Evolutionary conservation across 2,888 invertebrate genomes (phyloP), one percentile per base, ranked within the genome.

Genomic region (Melieria omissa): DNA sequence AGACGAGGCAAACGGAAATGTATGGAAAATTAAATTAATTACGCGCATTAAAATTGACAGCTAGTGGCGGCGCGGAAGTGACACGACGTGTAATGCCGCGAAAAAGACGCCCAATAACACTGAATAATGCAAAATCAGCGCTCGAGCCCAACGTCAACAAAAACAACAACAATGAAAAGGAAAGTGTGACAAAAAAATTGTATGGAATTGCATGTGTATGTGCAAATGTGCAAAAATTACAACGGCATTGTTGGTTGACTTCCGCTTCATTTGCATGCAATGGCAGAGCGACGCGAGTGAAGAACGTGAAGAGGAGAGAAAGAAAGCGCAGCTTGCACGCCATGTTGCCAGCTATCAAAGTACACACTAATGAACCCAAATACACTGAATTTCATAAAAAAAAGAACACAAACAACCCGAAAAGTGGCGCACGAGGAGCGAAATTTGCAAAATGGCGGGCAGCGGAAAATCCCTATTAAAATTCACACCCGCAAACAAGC

Each of bases 391-490:
- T 29, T 41, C 58, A 46, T 44, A 61, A 6, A 52, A 52, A 29
- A 29, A 29, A 29, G 3, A 29, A 29, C 29, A 29, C 29, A 29
- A 29, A 29, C 29, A 29, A 3, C 29, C 29, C 29, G 3, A 29
- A 29, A 29, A 29, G 29, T 29, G 29, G 29, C 29, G 29, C 29
- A 29, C 29, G 29, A 29, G 29, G 29, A 29, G 2, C 29, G 3
- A 29, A 29, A 29, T 29, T 29, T 29, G 29, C 29, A 29, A 3
- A 14, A 45, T 12, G 12, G 10, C 46, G 49, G n/a, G 14, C 4
- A 7, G n/a, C 29, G 29, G 29, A 58, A 64, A 73, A 70, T 66
- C 66, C 66, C 16, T 62, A 29, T 71, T 72, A 64, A 65, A 69
- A 73, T 47, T 54, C 55, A 67, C 67, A 12, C 52, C 64, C 52